Percentiles rank a stretch among this genome's conserved stretches.
phyloP scores from a whole-genome alignment of 2,797 vertebrate species.

The Galago senegalensis region DNA sequence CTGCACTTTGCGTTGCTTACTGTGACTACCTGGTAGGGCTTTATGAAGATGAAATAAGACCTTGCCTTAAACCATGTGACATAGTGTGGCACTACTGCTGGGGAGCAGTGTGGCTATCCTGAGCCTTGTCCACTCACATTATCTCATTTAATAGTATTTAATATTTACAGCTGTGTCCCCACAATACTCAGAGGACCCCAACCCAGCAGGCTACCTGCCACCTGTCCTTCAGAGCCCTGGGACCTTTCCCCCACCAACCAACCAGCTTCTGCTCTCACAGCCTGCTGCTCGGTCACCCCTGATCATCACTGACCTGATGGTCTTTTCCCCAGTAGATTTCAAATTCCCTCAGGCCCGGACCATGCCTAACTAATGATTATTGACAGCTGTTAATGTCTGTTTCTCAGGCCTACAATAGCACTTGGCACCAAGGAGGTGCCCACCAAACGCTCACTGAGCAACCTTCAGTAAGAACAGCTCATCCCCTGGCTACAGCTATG shows the following conservation, averaged over 20 bases:
- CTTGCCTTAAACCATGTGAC: fast-evolving
- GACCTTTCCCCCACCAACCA: neutral
- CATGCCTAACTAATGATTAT: neutral
- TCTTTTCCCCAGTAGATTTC: neutral
- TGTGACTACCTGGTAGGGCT: fast-evolving
- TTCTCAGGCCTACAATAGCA: neutral
- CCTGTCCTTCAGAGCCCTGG: neutral
- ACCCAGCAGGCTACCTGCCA: neutral
- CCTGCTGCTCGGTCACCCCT: neutral
- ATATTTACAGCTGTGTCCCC: neutral
- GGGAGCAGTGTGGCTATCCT: neutral
- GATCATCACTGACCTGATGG: neutral
- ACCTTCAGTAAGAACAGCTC: fast-evolving
- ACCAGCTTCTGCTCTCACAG: neutral
- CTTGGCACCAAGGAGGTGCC: neutral
- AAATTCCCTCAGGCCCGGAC: neutral
- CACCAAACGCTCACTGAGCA: neutral
- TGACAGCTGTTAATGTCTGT: too few species aligned
- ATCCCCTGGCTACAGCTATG: fast-evolving
- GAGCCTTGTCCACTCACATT: fast-evolving
- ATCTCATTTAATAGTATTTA: neutral
- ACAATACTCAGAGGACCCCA: neutral
- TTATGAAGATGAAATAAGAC: fast-evolving
- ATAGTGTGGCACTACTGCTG: fast-evolving
- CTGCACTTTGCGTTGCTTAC: fast-evolving